A percentile compares a stretch with the other conserved stretches of the same genome.
Evolutionary conservation across 1,140 invertebrate species (phyloP).

Genomic region (Musca vetustissima): DNA sequence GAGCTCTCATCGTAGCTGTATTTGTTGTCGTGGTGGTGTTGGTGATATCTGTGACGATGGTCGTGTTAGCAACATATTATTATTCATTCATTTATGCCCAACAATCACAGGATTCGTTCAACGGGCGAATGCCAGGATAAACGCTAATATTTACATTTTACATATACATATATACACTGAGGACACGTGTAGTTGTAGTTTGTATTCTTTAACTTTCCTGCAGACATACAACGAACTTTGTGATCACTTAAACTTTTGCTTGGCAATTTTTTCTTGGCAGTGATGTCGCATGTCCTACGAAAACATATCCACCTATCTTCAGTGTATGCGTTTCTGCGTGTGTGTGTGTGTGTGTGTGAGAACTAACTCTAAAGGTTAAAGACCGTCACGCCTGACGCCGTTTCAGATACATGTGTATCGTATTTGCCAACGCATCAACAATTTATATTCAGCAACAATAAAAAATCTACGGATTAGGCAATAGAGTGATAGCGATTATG

Average conservation of each 20-base stretch:
- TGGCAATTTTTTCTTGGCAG: not conserved
- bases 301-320: not conserved
- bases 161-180: too few relatives aligned
- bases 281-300: not conserved
- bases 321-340: too few relatives aligned
- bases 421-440: too few relatives aligned
- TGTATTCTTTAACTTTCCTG: not conserved
- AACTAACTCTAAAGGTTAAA: slow-evolving; percentile 4
- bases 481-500: too few relatives aligned
- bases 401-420: not conserved
- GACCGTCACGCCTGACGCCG: slow-evolving; percentile 13
- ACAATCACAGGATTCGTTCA: slow-evolving; percentile 3
- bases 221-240: not conserved
- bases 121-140: too few relatives aligned
- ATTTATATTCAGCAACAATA: not conserved
- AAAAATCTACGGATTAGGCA: too few relatives aligned
- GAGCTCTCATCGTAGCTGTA: too few relatives aligned
- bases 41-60: too few relatives aligned
- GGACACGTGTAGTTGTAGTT: too few relatives aligned
- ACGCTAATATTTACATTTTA: slow-evolving; percentile 19
- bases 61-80: not conserved
- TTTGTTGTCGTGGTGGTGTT: too few relatives aligned
- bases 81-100: slow-evolving; percentile 16
- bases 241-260: not conserved
- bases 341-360: too few relatives aligned